Evolutionary conservation across 2,888 invertebrate species (phyloP).

Genomic region (Volucella inanis): DNA sequence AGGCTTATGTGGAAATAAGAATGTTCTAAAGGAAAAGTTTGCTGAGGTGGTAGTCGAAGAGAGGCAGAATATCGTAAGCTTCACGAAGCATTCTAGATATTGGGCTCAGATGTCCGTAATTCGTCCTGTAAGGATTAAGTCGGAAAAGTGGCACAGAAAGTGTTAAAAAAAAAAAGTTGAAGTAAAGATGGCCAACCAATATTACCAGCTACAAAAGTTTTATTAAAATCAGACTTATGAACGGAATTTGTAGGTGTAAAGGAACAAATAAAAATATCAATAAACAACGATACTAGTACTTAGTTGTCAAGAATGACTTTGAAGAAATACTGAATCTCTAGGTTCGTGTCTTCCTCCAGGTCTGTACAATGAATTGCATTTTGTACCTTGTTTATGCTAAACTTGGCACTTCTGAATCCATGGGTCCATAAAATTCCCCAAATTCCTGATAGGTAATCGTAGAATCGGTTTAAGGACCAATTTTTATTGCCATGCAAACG

Average conservation of each 20-base stretch:
- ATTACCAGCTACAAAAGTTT: conserved; percentile 6
- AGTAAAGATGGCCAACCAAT: too few species aligned
- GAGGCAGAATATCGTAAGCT: too few species aligned
- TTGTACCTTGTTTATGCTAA: conserved; percentile 91
- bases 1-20: too few species aligned
- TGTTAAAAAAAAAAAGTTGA: too few species aligned
- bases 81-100: too few species aligned
- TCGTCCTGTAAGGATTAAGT: too few species aligned
- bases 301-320: conserved; percentile 85
- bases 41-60: too few species aligned
- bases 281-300: not conserved
- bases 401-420: conserved; percentile 95
- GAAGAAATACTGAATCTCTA: conserved; percentile 93
- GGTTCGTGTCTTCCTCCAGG: conserved; percentile 91
- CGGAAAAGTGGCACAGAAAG: too few species aligned
- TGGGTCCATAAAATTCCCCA: conserved; percentile 93
- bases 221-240: conserved; percentile 30
- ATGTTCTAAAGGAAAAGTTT: too few species aligned
- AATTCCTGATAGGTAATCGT: conserved; percentile 88
- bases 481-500: conserved; percentile 93
- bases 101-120: too few species aligned
- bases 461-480: conserved; percentile 86
- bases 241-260: conserved; percentile 27
- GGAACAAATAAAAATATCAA: conserved; percentile 35
- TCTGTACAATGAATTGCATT: conserved; percentile 98